Evolutionary conservation across 2,113 vertebrate species (phyloP).

Genomic region (Hiodon tergisus): DNA sequence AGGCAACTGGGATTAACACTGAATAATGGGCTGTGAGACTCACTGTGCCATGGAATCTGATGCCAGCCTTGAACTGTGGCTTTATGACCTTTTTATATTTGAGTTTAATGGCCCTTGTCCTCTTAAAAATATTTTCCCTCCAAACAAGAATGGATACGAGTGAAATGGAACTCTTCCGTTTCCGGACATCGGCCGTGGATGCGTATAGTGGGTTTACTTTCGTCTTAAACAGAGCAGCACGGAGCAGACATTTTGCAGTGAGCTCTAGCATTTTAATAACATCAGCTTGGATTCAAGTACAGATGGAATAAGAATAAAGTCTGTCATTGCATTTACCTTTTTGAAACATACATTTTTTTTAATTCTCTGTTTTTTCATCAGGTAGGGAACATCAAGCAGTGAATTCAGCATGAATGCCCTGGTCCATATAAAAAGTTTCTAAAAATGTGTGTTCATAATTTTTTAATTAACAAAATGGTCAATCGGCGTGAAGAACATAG

Average conservation of each 20-base stretch:
- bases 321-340: too few relatives aligned
- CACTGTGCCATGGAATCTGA: slow-evolving; percentile 28
- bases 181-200: slow-evolving; percentile 6
- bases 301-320: background rate
- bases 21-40: slow-evolving; percentile 28
- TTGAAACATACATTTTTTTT: background rate
- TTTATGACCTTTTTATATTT: slow-evolving; percentile 26
- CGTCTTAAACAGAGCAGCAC: too few relatives aligned
- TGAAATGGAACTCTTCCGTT: slow-evolving; percentile 16
- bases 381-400: too few relatives aligned
- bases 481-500: too few relatives aligned
- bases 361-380: too few relatives aligned
- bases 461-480: background rate
- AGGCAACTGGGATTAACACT: slow-evolving; percentile 39
- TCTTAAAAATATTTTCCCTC: slow-evolving; percentile 25
- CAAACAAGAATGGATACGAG: slow-evolving; percentile 10
- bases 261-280: background rate
- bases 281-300: too few relatives aligned
- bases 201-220: background rate
- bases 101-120: slow-evolving; percentile 27
- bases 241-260: background rate
- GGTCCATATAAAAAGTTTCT: background rate
- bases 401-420: too few relatives aligned
- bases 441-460: background rate
- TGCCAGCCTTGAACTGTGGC: slow-evolving; percentile 34